Base-by-base conservation (phyloP, 30 jellyfish, hydroid and myxozoan species). In the Cassiopea xamachana region DNA sequence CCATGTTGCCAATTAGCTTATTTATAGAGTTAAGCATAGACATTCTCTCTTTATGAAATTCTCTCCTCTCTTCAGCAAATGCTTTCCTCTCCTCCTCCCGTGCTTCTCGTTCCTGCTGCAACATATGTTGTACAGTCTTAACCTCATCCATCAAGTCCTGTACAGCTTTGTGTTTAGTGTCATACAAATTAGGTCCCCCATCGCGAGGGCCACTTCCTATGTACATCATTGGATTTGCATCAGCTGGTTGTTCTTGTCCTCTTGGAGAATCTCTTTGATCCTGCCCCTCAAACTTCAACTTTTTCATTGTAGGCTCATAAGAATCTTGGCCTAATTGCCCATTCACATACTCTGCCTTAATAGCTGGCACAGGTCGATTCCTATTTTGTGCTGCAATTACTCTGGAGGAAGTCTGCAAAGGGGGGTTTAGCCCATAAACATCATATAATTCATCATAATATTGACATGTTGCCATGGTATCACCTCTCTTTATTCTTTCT, bases 1-100 rank as follows among this genome's bases (percentile, higher is more conserved):
- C 94, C 18, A 76, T 76, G 61, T 87, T 87, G 43, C 89, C 89
- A 77, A 87, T 87, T 1, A 87, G 84, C 68, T 77, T 76, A 61
- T 87, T 77, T 17, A 87, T 76, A 14, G 94, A 87, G 70, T 80
- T 77, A 1, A 87, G 79, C 94, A 87, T 87, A 4, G 94, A 87
- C 94, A 87, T 87, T 44, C 94, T 45, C 47, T 87, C 94, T 51
- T 87, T 87, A 18, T 87, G 94, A 17, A 87, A 87, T 27, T 87
- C 94, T 43, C 81, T 62, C 81, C 90, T 82, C 60, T 82, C 90
- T 48, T 82, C 90, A 19, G 90, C 90, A 82, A 82, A 82, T 60
- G 90, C 80, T 67, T 77, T 76, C n/a, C 94, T 50, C 64, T 87
- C 94, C 68, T 87, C 94, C 77, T 87, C 94, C 60, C 94, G 46